Evolutionary conservation across 2,797 vertebrate species (phyloP).

Genomic region (Catamblyrhynchus diadema): DNA sequence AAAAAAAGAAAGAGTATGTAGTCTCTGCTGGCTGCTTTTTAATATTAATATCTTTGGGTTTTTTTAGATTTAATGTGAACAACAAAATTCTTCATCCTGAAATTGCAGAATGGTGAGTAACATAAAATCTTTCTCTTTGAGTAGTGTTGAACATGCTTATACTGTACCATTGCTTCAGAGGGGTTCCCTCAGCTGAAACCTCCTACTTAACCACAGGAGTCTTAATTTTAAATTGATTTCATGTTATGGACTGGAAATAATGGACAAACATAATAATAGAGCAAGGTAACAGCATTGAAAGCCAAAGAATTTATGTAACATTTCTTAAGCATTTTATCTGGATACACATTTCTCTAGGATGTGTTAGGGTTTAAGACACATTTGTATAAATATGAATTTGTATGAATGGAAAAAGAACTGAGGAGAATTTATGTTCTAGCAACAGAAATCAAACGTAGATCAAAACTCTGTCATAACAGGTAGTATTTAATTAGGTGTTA

Average conservation of each 20-base stretch:
- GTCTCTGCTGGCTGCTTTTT: not conserved
- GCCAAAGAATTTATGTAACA: not conserved
- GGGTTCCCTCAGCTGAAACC: not conserved
- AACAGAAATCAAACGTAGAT: slow-evolving; percentile 3
- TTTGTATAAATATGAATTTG: not conserved
- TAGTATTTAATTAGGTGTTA: slow-evolving; percentile 59
- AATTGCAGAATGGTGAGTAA: slow-evolving; percentile 91
- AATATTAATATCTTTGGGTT: not conserved
- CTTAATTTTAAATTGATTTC: not conserved
- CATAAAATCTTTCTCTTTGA: not conserved
- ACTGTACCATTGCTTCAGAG: not conserved
- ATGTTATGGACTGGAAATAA: not conserved
- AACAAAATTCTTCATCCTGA: slow-evolving; percentile 89
- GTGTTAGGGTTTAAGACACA: not conserved
- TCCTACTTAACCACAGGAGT: not conserved
- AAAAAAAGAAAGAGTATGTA: not conserved
- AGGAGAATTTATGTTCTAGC: slow-evolving; percentile 36
- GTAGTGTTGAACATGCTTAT: not conserved
- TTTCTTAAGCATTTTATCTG: not conserved
- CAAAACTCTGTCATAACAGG: slow-evolving; percentile 45
- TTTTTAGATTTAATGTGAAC: slow-evolving; percentile 87
- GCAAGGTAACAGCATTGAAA: not conserved
- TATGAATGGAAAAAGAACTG: not conserved
- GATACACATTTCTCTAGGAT: not conserved
- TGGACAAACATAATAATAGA: not conserved